Base-by-base conservation (phyloP, 2,888 invertebrate genomes). In the Campoletis raptor region DNA sequence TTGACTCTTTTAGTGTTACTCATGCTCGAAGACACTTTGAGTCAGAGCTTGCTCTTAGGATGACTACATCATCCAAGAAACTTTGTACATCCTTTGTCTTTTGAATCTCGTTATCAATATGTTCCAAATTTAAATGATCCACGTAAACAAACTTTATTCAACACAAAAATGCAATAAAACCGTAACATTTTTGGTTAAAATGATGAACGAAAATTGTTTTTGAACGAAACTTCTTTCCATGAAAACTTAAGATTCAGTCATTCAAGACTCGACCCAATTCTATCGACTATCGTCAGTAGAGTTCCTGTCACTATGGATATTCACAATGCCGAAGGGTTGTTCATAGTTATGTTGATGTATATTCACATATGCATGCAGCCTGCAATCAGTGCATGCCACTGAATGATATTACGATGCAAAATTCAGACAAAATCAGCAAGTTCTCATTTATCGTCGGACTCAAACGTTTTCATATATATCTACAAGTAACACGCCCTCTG, bases 311-410 rank as follows among this genome's bases (percentile, higher is more conserved):
- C 67, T 7, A n/a, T 21, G 67, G n/a, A 36, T 21, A 18, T 45
- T 52, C 40, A 40, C 24, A 74, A n/a, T 42, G 84, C 84, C 84
- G 54, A 80, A 85, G 81, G 85, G 85, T 66, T 81, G 52, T 81
- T 61, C 5, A 12, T 72, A 64, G 64, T 81, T 45, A 81, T 77
- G 70, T 54, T 66, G 45, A 40, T 66, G 42, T 64, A 70, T 57
- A 64, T 30, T 76, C 76, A 57, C 80, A 70, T 76, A 69, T 81
- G 64, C 37, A 66, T 42, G 30, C 70, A 57, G 18, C 30, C 24
- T 64, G 57, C 79, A 54, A 54, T 40, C 54, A 48, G 77, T 72
- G 77, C 54, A 30, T 80, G 66, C 52, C 54, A 74, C 40, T 12
- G 67, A 54, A 52, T 15, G 37, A 54, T 73, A 66, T 57, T 57